Evolutionary conservation across 2,113 vertebrate species (phyloP), one percentile per base, ranked within the genome.

Genomic region (Clarias magur): DNA sequence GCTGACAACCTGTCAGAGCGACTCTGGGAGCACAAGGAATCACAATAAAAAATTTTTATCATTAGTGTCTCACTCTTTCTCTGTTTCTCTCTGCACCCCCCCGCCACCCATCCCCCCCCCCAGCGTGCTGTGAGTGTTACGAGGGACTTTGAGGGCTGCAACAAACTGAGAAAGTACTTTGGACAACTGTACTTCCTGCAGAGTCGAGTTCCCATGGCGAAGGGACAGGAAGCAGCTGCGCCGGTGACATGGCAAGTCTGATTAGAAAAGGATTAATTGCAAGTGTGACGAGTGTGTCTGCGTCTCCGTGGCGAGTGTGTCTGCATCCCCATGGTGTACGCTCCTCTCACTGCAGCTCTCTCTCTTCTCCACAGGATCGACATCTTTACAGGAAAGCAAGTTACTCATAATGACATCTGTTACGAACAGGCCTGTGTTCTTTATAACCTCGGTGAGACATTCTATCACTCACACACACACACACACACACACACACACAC

Each of bases 161-260:
- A 94, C 82, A 95, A 95, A 0, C 80, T 97, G 60, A 92, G 96
- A 42, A 96, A 96, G 15, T 97, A 97, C 92, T 94, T 97, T 0
- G 96, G 96, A 1, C 96, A 97, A 59, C 95, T 97, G 56, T 95
- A 97, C 89, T 97, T 95, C 92, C 94, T 97, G 91, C 96, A 97
- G 93, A 97, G 96, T 89, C 95, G 96, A 19, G 94, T 97, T 12
- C 96, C 96, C 23, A 96, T 97, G 96, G 95, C 95, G 0, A 87
- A 89, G 0, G 95, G 95, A 78, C 96, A 97, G 84, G 96, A 96
- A 63, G 96, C 95, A 0, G 95, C 96, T 0, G 94, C 96, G 0
- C 92, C 96, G 9, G 89, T 96, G 21, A 94, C 95, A 0, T 97
- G 96, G 96, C 96, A 91, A 96, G 95, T 82, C 75, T 15, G 16